Evolutionary conservation across 2,113 vertebrate genomes (phyloP).

Genomic region (Penelope pileata): DNA sequence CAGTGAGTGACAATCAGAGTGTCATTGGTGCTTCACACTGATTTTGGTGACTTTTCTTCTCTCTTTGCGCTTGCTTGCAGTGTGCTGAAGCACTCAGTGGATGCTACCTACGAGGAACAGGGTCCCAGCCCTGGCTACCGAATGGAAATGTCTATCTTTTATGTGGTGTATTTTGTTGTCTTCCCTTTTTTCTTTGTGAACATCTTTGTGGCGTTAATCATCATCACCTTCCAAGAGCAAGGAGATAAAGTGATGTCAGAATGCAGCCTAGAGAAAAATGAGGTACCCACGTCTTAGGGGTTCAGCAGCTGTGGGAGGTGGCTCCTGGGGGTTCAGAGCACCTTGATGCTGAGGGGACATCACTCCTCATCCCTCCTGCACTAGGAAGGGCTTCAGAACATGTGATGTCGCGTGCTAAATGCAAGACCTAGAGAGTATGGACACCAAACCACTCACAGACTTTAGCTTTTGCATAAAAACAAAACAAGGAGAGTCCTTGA

Average conservation of each 20-base stretch:
- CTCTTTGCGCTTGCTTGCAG: constrained; percentile 74
- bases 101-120: constrained; percentile 93
- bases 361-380: fast-evolving
- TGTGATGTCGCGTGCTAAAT: neutral
- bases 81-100: constrained; percentile 95
- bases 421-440: neutral
- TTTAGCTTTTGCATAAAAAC: neutral
- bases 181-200: constrained; percentile 99
- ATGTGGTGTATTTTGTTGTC: constrained; percentile 97
- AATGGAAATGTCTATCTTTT: constrained; percentile 98
- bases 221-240: constrained; percentile 99
- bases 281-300: constrained; percentile 77
- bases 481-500: fast-evolving
- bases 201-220: constrained; percentile 97
- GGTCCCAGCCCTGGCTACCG: constrained; percentile 94
- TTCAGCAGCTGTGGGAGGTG: neutral
- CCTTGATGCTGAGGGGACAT: fast-evolving
- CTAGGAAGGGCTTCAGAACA: neutral
- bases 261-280: constrained; percentile 96
- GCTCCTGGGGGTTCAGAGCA: neutral
- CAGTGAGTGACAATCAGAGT: neutral
- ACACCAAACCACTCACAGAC: neutral
- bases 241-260: constrained; percentile 97
- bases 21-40: constrained; percentile 13
- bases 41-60: constrained; percentile 5